Evolutionary conservation across 2,113 vertebrate species (phyloP).

Genomic region (Parus major): DNA sequence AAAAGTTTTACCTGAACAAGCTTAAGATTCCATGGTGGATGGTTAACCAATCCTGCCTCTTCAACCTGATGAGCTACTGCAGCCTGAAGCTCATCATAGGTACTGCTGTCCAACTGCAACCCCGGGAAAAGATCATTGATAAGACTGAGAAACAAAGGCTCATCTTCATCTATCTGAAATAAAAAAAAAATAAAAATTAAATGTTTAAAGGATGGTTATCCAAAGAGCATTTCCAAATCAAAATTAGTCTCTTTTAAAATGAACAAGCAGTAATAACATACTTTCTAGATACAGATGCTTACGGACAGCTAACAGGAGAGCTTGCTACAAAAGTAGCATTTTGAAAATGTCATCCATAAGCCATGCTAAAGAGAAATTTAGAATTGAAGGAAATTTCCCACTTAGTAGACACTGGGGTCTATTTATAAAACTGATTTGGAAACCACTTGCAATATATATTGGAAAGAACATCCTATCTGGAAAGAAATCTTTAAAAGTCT

Average conservation of each 20-base stretch:
- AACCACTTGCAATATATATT: background rate
- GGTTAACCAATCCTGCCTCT: constrained; percentile 74
- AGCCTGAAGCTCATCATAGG: constrained; percentile 66
- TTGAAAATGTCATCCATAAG: background rate
- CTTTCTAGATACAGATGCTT: background rate
- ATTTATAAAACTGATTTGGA: background rate
- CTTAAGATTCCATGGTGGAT: constrained; percentile 83
- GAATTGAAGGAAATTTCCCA: background rate
- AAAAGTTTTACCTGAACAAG: constrained; percentile 73
- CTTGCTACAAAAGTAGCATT: background rate
- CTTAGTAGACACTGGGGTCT: background rate
- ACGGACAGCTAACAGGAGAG: background rate
- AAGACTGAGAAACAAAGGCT: constrained; percentile 81
- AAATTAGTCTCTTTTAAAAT: background rate
- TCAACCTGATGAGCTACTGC: constrained; percentile 75
- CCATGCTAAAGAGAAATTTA: background rate
- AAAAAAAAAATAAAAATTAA: background rate
- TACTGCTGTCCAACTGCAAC: constrained; percentile 73
- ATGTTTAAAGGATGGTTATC: background rate
- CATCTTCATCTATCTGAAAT: constrained; percentile 79
- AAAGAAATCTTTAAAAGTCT: background rate
- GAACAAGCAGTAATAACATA: background rate
- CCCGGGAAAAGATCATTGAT: constrained; percentile 81
- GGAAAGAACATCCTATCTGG: background rate
- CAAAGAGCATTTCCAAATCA: background rate